Conservation (phyloP, 1,140 invertebrate species). For the Cyrtorhinus lividipennis region DNA sequence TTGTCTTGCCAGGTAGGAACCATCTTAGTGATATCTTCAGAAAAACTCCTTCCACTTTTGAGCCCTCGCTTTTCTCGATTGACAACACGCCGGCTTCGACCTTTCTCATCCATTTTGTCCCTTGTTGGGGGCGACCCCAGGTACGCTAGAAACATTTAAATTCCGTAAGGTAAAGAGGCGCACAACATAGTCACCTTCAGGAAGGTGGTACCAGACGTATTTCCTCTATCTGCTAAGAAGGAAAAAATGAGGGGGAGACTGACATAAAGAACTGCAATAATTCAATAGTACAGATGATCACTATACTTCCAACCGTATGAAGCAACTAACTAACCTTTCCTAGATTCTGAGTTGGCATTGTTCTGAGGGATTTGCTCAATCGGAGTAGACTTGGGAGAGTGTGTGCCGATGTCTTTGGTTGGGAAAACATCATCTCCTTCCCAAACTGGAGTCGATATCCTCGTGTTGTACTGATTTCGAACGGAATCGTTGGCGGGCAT, state of each 20-base stretch:
- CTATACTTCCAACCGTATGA: too few relatives aligned
- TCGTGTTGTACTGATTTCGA: conserved; percentile 18
- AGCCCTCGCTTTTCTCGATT: conserved; percentile 26
- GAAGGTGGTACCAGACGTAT: too few relatives aligned
- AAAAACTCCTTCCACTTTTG: conserved; percentile 25
- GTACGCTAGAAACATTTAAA: conserved; percentile 38
- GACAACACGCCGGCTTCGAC: conserved; percentile 29
- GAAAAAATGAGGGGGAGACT: too few relatives aligned
- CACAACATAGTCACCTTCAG: too few relatives aligned
- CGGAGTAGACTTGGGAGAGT: conserved; percentile 17
- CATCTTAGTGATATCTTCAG: conserved; percentile 27
- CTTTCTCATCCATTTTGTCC: conserved; percentile 59
- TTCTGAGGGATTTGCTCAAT: conserved; percentile 12
- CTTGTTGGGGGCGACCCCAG: conserved; percentile 55
- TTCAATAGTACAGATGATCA: too few relatives aligned
- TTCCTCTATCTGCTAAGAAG: too few relatives aligned
- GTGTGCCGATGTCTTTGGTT: conserved; percentile 24
- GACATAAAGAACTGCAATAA: too few relatives aligned
- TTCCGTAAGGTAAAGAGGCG: background rate
- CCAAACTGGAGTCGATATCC: conserved; percentile 21
- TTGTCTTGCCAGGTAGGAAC: conserved; percentile 22
- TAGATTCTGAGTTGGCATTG: conserved; percentile 14
- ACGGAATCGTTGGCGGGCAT: conserved; percentile 2
- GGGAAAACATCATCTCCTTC: conserved; percentile 28
- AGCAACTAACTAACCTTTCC: conserved; percentile 25